phyloP scores from a whole-genome alignment of 2,113 vertebrate genomes.

The Epinephelus moara region DNA sequence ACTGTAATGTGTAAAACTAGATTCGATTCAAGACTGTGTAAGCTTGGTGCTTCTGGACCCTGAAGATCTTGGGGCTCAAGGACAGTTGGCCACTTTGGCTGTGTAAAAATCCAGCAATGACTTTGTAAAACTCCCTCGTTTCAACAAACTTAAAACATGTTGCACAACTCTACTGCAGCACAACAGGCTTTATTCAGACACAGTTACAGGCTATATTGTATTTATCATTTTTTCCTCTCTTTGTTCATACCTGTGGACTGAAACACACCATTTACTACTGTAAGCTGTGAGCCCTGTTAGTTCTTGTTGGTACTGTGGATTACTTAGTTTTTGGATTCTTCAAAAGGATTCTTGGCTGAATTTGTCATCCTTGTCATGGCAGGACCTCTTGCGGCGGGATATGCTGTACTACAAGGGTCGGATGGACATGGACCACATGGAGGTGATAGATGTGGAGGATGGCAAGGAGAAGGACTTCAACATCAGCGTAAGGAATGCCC shows the following conservation, averaged over 20 bases:
- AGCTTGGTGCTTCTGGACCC: no score
- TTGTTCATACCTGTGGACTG: not conserved
- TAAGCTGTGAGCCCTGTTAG: not conserved
- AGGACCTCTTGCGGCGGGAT: conserved; percentile 95
- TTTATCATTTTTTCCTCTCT: not conserved
- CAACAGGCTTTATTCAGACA: not conserved
- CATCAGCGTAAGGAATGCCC: conserved; percentile 91
- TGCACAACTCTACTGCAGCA: not conserved
- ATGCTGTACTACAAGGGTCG: conserved; percentile 95
- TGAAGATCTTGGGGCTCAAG: no score
- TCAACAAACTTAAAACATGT: not conserved
- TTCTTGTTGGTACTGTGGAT: not conserved
- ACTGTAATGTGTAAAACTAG: no score
- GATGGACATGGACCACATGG: conserved; percentile 92
- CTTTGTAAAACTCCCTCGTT: not conserved
- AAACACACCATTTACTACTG: not conserved
- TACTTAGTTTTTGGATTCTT: not conserved
- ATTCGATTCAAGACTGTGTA: no score
- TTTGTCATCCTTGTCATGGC: not conserved
- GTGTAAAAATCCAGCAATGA: no score
- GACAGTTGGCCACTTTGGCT: no score
- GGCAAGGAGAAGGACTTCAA: conserved; percentile 95
- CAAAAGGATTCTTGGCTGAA: not conserved
- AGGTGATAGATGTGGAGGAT: conserved; percentile 92
- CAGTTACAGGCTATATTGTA: not conserved